A percentile compares a stretch with the other conserved stretches of the same genome.
Conservation (phyloP, 2,888 invertebrate genomes). For the Steinernema carpocapsae region DNA sequence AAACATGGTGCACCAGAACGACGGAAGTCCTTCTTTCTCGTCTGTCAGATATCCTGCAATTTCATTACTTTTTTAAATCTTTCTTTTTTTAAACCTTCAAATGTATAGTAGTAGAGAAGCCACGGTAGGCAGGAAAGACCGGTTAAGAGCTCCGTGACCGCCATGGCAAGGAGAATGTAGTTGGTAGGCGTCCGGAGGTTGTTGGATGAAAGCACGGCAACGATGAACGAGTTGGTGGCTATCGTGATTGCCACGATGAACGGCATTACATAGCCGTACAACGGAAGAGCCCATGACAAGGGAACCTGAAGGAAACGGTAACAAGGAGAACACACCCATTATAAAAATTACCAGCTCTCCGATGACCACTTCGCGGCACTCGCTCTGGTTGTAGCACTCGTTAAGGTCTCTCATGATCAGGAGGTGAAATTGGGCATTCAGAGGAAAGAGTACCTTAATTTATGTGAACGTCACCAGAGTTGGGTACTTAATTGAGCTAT, state of each 20-base stretch:
- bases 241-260: slow-evolving; percentile 61
- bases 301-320: slow-evolving; percentile 66
- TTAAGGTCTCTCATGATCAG: neutral
- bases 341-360: slow-evolving; percentile 46
- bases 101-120: slow-evolving; percentile 68
- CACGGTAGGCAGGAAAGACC: slow-evolving; percentile 65
- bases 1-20: slow-evolving; percentile 69
- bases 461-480: slow-evolving; percentile 7
- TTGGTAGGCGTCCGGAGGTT: slow-evolving; percentile 66
- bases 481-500: slow-evolving; percentile 5
- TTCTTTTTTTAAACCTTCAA: slow-evolving; percentile 50
- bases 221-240: slow-evolving; percentile 65
- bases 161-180: slow-evolving; percentile 65
- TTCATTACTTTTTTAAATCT: neutral
- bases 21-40: slow-evolving; percentile 53
- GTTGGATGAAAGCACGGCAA: slow-evolving; percentile 61
- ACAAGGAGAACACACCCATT: neutral
- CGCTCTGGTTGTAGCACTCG: slow-evolving; percentile 47
- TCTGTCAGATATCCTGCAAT: slow-evolving; percentile 58
- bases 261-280: slow-evolving; percentile 67
- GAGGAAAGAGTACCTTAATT: neutral
- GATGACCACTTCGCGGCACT: slow-evolving; percentile 56
- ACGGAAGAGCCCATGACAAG: slow-evolving; percentile 61
- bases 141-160: slow-evolving; percentile 60
- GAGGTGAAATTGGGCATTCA: slow-evolving; percentile 6